These are phyloP conservation scores for Cacoxenus indagator DNA, from an alignment of 2,888 invertebrate species.

Conservation along the genomic window DNA sequence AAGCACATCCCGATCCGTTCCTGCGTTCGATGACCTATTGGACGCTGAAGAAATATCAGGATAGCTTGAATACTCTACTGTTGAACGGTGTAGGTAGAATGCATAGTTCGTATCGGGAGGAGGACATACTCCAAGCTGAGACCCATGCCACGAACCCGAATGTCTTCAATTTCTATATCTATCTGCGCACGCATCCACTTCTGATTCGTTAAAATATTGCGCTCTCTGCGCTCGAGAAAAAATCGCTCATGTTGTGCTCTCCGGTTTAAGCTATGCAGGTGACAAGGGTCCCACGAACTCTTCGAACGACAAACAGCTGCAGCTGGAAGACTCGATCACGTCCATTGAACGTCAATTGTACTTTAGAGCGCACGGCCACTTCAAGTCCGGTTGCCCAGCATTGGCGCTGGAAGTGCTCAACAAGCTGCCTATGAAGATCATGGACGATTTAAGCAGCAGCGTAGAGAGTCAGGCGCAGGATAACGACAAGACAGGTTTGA, in stretches of 20 bases:
- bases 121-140: conserved; percentile 68
- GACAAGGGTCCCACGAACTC: conserved; percentile 43
- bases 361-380: conserved; percentile 97
- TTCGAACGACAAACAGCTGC: conserved; percentile 69
- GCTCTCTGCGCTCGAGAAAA: conserved; percentile 77
- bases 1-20: conserved; percentile 95
- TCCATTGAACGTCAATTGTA: conserved; percentile 94
- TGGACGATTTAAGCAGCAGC: conserved; percentile 59
- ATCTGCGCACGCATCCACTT: conserved; percentile 94
- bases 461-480: conserved; percentile 54
- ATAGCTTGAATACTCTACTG: conserved; percentile 88
- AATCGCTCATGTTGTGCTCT: conserved; percentile 75
- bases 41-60: conserved; percentile 92
- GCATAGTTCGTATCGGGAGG: conserved; percentile 79
- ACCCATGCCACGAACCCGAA: conserved; percentile 83
- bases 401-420: conserved; percentile 96
- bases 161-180: conserved; percentile 99
- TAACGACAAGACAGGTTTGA: conserved; percentile 73
- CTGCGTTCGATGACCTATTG: conserved; percentile 97
- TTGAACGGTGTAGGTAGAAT: conserved; percentile 83
- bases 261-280: conserved; percentile 77
- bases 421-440: conserved; percentile 88
- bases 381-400: conserved; percentile 97
- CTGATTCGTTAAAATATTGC: conserved; percentile 90
- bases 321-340: conserved; percentile 88